A percentile compares a stretch with the other conserved stretches of the same genome.
Evolutionary conservation across 92 coral and sea anemone species (phyloP).

Genomic region (Micromussa lordhowensis): DNA sequence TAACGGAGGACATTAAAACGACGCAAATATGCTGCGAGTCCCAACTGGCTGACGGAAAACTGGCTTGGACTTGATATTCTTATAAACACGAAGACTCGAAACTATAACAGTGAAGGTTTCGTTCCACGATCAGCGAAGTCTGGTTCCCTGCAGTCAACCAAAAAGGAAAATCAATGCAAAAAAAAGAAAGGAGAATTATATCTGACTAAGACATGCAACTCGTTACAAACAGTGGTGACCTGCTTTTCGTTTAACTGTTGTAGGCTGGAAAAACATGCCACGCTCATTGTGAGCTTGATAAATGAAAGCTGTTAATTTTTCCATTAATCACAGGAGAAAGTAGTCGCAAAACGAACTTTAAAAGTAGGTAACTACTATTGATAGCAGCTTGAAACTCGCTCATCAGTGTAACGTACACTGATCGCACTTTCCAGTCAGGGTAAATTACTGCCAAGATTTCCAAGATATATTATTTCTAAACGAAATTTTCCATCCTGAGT

Average conservation of each 20-base stretch:
- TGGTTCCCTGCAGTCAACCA: conserved; percentile 24
- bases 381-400: too few relatives aligned
- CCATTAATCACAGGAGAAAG: too few relatives aligned
- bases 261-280: too few relatives aligned
- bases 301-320: too few relatives aligned
- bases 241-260: background rate
- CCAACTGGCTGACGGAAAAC: background rate
- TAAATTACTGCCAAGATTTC: too few relatives aligned
- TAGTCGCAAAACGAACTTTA: too few relatives aligned
- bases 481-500: background rate
- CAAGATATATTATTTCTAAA: too few relatives aligned
- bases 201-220: background rate
- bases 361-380: too few relatives aligned
- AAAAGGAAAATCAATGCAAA: background rate
- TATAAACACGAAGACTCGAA: background rate
- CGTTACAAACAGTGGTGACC: background rate
- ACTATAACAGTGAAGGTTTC: too few relatives aligned
- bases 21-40: background rate
- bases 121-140: conserved; percentile 4
- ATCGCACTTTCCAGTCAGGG: too few relatives aligned
- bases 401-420: too few relatives aligned
- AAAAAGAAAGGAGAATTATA: background rate
- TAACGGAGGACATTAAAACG: background rate
- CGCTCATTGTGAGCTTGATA: too few relatives aligned
- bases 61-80: background rate